Base-by-base conservation (phyloP, 2,797 vertebrate species). In the Myripristis murdjan region DNA sequence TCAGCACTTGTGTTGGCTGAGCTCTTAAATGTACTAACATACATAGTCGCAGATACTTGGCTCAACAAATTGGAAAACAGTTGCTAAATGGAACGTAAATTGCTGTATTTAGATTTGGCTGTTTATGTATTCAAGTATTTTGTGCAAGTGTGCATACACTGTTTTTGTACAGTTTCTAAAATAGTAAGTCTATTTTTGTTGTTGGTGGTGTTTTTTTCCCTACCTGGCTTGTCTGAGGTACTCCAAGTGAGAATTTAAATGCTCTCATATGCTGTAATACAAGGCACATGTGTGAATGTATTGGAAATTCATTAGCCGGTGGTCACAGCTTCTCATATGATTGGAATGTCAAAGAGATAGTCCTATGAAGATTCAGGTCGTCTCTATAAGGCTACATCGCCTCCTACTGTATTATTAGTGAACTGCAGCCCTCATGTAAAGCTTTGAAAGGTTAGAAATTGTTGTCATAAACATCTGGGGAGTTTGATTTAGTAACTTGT, bases 241-340 rank as follows among this genome's bases (percentile, higher is more conserved):
- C 60, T 63, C 60, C 58, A 35, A 66, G 53, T 64, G 51, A 62
- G 59, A 71, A 64, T 73, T 87, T 79, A 79, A 72, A 73, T 75
- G 70, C 72, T 65, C 39, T 68, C 64, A 72, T 62, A 63, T 54
- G 46, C 57, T 80, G 35, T 77, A 87, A 79, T 79, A 81, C 63
- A 65, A 73, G 60, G 59, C 64, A 71, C 65, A 75, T 77, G 82
- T 87, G 71, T 73, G 69, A 83, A 82, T 79, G 80, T 76, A 87
- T 64, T 93, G 87, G 85, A 90, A 93, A 92, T 87, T 54, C 79
- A 90, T 92, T 87, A 90, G 85, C 76, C 77, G 65, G 61, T 43
- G 51, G 79, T 85, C 43, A 54, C 48, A 66, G 75, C 69, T 69
- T 72, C 72, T 93, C 85, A 88, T 62, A 56, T 48, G 72, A 83